These are phyloP conservation scores for Drosophila elegans DNA, from an alignment of 1,140 invertebrate genomes.

Conservation along the genomic window DNA sequence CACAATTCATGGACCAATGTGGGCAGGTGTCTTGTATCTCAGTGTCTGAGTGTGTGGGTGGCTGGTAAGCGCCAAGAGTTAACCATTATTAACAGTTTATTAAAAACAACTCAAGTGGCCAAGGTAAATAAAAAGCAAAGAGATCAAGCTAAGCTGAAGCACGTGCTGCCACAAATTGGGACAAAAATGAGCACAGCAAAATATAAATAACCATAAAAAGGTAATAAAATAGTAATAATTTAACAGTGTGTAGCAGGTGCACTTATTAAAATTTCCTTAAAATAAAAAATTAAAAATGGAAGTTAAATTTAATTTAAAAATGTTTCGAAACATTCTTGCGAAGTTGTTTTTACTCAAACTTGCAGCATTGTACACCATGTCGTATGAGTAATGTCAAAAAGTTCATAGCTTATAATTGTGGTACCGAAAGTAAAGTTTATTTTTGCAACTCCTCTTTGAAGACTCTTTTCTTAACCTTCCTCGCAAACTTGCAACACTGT, in stretches of 20 bases:
- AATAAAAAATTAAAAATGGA: background rate
- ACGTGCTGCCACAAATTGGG: conserved; percentile 48
- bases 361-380: background rate
- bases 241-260: background rate
- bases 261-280: background rate
- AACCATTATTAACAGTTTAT: conserved; percentile 71
- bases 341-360: background rate
- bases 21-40: conserved; percentile 43
- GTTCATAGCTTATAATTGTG: background rate
- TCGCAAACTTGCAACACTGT: conserved; percentile 22
- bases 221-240: conserved; percentile 5
- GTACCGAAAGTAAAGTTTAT: background rate
- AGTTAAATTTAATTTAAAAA: too few species aligned
- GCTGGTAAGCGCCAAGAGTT: conserved; percentile 49
- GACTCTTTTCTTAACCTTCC: background rate
- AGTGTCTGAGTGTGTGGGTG: conserved; percentile 16
- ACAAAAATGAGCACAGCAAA: conserved; percentile 7
- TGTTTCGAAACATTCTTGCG: too few species aligned
- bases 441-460: background rate
- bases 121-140: conserved; percentile 42
- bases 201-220: background rate
- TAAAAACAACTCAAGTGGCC: conserved; percentile 41
- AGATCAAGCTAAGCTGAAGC: conserved; percentile 48
- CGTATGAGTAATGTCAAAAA: conserved; percentile 6
- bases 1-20: conserved; percentile 16